Conservation (phyloP, 2,888 invertebrate genomes). For the Polymixis lichenea region DNA sequence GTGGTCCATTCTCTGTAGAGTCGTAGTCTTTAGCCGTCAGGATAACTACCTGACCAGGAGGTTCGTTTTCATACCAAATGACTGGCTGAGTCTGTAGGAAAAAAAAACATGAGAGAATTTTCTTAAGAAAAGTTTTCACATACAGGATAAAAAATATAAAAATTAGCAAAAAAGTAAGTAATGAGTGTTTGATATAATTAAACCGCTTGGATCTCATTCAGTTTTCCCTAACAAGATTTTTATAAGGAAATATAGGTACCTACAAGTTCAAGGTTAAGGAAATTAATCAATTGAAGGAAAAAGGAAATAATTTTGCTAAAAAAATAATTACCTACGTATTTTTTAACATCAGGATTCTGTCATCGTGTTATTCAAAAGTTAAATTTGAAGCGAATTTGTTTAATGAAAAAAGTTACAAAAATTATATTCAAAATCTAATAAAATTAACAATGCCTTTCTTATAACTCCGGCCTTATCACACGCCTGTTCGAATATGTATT, state of each 20-base stretch:
- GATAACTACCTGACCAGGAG: slow-evolving; percentile 92
- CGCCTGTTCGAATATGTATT: slow-evolving; percentile 57
- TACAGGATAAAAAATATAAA: not conserved
- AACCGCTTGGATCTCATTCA: slow-evolving; percentile 25
- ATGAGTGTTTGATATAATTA: not conserved
- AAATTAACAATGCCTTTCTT: slow-evolving; percentile 45
- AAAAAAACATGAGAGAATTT: not conserved
- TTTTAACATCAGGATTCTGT: not conserved
- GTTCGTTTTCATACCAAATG: slow-evolving; percentile 95
- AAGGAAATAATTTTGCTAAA: not conserved
- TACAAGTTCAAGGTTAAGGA: not conserved
- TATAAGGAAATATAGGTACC: not conserved
- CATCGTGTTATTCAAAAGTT: slow-evolving; percentile 1
- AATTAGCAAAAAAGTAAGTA: not conserved
- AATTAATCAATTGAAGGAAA: not conserved
- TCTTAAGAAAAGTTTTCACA: not conserved
- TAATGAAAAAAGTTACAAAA: not conserved
- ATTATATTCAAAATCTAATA: slow-evolving; percentile 8
- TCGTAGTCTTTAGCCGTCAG: slow-evolving; percentile 95
- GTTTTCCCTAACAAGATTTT: not conserved
- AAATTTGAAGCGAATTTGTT: not conserved
- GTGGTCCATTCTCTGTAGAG: slow-evolving; percentile 95
- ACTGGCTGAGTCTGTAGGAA: slow-evolving; percentile 92
- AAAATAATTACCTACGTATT: not conserved
- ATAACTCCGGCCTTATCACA: slow-evolving; percentile 45